These are phyloP conservation scores for Psittacara wagleri DNA, from an alignment of 2,113 vertebrate species.

Conservation along the genomic window DNA sequence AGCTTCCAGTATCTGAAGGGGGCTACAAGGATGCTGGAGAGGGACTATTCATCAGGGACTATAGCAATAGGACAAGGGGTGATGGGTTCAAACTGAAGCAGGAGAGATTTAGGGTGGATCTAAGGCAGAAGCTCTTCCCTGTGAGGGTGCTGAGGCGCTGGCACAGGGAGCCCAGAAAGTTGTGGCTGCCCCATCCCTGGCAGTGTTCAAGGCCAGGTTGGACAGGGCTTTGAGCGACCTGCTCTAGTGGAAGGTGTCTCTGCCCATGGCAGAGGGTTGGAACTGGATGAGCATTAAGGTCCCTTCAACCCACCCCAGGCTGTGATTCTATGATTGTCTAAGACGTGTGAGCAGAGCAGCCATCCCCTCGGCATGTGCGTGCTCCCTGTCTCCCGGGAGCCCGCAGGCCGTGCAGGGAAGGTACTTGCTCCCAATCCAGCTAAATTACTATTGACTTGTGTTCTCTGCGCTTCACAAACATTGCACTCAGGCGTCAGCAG, in stretches of 20 bases:
- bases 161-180: too few relatives aligned
- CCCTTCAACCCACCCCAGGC: background rate
- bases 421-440: conserved; percentile 70
- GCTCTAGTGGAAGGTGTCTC: background rate
- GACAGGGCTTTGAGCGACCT: background rate
- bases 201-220: too few relatives aligned
- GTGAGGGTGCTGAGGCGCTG: too few relatives aligned
- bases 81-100: background rate
- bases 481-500: conserved; percentile 56
- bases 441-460: conserved; percentile 79
- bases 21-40: background rate
- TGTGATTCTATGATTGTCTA: background rate
- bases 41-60: background rate
- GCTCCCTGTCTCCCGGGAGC: conserved; percentile 33
- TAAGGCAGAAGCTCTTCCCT: too few relatives aligned
- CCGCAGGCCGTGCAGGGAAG: conserved; percentile 62
- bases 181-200: too few relatives aligned
- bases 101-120: too few relatives aligned
- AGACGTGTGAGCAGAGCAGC: background rate
- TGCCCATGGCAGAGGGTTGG: background rate
- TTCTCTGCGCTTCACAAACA: conserved; percentile 74
- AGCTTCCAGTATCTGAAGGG: background rate
- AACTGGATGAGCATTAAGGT: background rate
- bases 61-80: too few relatives aligned
- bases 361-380: background rate